Base-by-base conservation (phyloP, 2,113 vertebrate genomes). In the Sardina pilchardus region DNA sequence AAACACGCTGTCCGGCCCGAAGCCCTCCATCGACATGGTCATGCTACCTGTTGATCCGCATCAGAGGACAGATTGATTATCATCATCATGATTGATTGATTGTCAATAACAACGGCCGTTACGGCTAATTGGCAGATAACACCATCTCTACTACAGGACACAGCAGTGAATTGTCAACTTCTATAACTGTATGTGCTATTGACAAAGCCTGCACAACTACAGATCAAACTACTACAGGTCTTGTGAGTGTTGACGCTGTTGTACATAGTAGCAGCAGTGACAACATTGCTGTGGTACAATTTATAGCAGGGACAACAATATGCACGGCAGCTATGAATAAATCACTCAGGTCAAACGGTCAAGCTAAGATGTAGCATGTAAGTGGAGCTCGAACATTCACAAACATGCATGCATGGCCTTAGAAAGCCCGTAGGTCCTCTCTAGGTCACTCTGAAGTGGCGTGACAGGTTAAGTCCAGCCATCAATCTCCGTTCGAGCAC, bases 1-100 rank as follows among this genome's bases (percentile, higher is more conserved):
- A 81, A 99, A 99, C 88, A 99, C 97, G n/a, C 95, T 98, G 93
- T 99, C 98, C 0, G 97, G 96, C 24, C 97, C 96, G 85, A 99
- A 95, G 86, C 97, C 97, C 92, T 99, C 98, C 94, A 94, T 92
- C 83, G 98, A 99, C 81, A 95, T 95, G 36, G 97, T 95, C 97
- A 99, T 96, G 81, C 96, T 97, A 91, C 95, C 98, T 99, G 90
- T 5, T 82, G 8, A 30, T n/a, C 7, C 42, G 84, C 30, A 53
- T 30, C 16, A n/a, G 4, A 56, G 53, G 53, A 56, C 21, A 17
- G 47, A 12, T 7, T 48, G 47, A 48, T 48, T 8, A 16, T 48
- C 6, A 48, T 42, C 45, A 47, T 47, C 16, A 56, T 17, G 1
- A 19, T 50, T 19, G 1, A 53, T 19, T 53, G 50, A 53, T 53